Base-by-base conservation (phyloP, 2,113 vertebrate species). In the Donacobius atricapilla region DNA sequence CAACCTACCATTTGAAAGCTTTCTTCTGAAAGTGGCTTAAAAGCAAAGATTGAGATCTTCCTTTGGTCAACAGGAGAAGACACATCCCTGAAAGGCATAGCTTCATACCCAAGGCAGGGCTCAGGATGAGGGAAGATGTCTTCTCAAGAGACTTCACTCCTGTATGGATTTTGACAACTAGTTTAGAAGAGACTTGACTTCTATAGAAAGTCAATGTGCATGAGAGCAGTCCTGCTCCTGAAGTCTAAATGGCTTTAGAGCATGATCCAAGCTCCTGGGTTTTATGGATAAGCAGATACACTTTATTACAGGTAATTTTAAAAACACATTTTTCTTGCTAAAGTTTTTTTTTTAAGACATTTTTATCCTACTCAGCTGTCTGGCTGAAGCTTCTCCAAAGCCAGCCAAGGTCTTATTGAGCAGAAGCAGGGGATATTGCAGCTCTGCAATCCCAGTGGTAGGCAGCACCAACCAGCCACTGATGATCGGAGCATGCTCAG, bases 401-500 rank as follows among this genome's bases (percentile, higher is more conserved):
- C 40, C 47, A 64, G 57, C 10, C 8, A 24, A 20, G 66, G n/a
- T 75, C 9, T 50, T 79, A 10, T 33, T 71, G 39, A 47, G 71
- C 33, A 71, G 56, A 48, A 82, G 39, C 20, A 63, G 33, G 30
- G 9, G 37, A 47, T 25, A 18, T 10, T 42, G 51, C 53, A 68
- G 64, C 33, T 69, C 66, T 80, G 53, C 40, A 51, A 8, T 68
- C 13, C 44, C 72, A 39, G 30, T 4, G 20, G 39, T 10, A 54
- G 64, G 54, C 53, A 45, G 72, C 50, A 78, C 31, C 21, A 65
- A 18, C 23, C 56, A 39, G 30, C 15, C 64, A 10, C n/a, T 0
- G 2, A 30, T 47, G 31, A 42, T 35, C 0, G 0, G 13, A 23
- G 22, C 0, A 0, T 23, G 23, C 30, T 64, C 13, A 6, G 35